Evolutionary conservation across 1,140 invertebrate genomes (phyloP).

Genomic region (Trichogramma pretiosum): DNA sequence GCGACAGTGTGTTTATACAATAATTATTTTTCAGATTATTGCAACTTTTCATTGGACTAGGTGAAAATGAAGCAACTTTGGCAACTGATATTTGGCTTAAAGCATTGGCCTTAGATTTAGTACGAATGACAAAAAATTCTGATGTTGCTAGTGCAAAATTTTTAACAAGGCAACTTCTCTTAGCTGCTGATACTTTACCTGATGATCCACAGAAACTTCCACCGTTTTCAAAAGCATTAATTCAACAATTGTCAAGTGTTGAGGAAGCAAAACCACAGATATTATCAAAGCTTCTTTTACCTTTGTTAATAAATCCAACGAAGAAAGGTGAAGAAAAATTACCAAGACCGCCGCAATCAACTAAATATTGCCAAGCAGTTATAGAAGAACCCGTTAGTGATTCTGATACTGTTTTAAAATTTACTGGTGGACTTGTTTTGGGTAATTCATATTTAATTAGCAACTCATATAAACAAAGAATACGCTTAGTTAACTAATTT

Average conservation of each 20-base stretch:
- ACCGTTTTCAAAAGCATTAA: conserved; percentile 68
- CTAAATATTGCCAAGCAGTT: conserved; percentile 57
- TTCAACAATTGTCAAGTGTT: conserved; percentile 65
- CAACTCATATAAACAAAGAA: background rate
- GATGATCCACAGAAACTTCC: conserved; percentile 37
- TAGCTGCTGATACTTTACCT: conserved; percentile 51
- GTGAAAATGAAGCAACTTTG: conserved; percentile 60
- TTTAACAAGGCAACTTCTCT: conserved; percentile 55
- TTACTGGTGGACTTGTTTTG: conserved; percentile 83
- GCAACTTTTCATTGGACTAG: conserved; percentile 74
- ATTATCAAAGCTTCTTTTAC: conserved; percentile 70
- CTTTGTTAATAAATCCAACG: conserved; percentile 53
- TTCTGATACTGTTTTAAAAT: conserved; percentile 80
- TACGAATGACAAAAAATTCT: conserved; percentile 59
- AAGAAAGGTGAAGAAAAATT: conserved; percentile 40
- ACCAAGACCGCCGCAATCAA: conserved; percentile 36
- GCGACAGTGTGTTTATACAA: background rate
- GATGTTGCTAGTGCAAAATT: conserved; percentile 53
- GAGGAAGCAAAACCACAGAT: conserved; percentile 80
- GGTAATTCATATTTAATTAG: background rate
- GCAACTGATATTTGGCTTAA: conserved; percentile 78
- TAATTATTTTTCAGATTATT: conserved; percentile 51
- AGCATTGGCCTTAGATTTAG: conserved; percentile 73
- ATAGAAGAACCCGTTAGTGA: conserved; percentile 79
- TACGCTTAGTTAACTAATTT: background rate